A percentile compares a stretch with the other conserved stretches of the same genome.
Conservation (phyloP, 2,888 invertebrate genomes). For the Odontothrips loti region DNA sequence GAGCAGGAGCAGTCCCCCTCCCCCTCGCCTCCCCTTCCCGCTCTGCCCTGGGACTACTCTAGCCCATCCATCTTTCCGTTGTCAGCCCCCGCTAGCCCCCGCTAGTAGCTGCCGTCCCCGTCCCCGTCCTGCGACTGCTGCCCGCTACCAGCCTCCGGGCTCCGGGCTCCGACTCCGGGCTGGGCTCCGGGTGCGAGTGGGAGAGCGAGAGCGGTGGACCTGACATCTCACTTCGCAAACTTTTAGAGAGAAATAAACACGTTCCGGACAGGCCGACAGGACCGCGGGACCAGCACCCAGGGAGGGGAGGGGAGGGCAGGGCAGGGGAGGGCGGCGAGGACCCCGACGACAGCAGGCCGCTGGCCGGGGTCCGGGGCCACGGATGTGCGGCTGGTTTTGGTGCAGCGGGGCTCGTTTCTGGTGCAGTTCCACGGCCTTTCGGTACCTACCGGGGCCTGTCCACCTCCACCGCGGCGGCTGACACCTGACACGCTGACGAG, state of each 20-base stretch:
- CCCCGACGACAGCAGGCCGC: not conserved
- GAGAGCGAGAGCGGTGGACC: not conserved
- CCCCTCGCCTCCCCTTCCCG: not conserved
- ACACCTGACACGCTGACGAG: too few species aligned
- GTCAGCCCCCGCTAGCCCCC: not conserved
- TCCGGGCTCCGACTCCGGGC: not conserved
- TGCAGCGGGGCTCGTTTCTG: not conserved
- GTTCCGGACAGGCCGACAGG: not conserved
- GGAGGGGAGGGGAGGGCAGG: not conserved
- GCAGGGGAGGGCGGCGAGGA: not conserved
- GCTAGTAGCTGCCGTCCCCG: not conserved
- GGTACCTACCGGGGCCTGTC: too few species aligned
- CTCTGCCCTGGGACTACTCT: not conserved
- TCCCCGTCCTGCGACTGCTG: too few species aligned
- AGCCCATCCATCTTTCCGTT: slow-evolving; percentile 15
- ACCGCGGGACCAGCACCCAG: not conserved
- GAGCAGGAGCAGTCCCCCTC: not conserved
- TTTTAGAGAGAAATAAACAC: slow-evolving; percentile 27
- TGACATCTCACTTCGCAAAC: slow-evolving; percentile 26
- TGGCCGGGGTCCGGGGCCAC: not conserved
- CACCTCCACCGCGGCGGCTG: too few species aligned
- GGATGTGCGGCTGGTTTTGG: not conserved
- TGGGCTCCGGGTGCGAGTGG: not conserved
- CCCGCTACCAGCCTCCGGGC: not conserved
- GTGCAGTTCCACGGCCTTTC: too few species aligned